Conservation (phyloP, 2,113 vertebrate species). For the Petroica traversi region DNA sequence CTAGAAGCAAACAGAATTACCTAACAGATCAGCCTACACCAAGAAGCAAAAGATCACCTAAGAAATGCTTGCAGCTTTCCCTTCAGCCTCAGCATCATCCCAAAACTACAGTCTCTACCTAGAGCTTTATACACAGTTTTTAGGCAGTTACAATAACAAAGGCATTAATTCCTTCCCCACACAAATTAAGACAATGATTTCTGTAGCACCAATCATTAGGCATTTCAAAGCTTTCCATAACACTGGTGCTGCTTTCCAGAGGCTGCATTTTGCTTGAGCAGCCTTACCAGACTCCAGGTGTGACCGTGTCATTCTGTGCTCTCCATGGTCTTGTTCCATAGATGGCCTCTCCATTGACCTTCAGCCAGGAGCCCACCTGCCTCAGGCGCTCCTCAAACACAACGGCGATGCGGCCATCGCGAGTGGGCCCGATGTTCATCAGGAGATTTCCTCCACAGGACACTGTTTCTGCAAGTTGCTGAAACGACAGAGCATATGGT, state of each 20-base stretch:
- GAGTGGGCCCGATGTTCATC: conserved; percentile 91
- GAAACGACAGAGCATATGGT: neutral
- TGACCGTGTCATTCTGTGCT: conserved; percentile 83
- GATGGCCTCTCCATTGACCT: conserved; percentile 88
- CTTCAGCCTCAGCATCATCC: neutral
- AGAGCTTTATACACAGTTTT: neutral
- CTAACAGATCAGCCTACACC: neutral
- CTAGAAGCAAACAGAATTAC: neutral
- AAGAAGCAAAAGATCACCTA: neutral
- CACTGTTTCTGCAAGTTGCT: conserved; percentile 88
- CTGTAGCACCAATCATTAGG: neutral
- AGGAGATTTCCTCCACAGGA: conserved; percentile 94
- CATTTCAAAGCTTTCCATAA: neutral
- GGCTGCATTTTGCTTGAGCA: neutral
- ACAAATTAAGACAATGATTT: neutral
- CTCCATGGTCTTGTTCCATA: conserved; percentile 87
- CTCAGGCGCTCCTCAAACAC: conserved; percentile 90
- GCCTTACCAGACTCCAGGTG: conserved; percentile 83
- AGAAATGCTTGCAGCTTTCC: neutral
- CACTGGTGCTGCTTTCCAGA: neutral
- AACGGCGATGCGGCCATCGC: conserved; percentile 83
- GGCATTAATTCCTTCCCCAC: neutral
- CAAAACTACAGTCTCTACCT: neutral
- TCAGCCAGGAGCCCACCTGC: conserved; percentile 90
- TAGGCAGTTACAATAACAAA: neutral